These are phyloP conservation scores for Coptodon rendalli DNA, from an alignment of 2,113 vertebrate species.

Conservation along the genomic window DNA sequence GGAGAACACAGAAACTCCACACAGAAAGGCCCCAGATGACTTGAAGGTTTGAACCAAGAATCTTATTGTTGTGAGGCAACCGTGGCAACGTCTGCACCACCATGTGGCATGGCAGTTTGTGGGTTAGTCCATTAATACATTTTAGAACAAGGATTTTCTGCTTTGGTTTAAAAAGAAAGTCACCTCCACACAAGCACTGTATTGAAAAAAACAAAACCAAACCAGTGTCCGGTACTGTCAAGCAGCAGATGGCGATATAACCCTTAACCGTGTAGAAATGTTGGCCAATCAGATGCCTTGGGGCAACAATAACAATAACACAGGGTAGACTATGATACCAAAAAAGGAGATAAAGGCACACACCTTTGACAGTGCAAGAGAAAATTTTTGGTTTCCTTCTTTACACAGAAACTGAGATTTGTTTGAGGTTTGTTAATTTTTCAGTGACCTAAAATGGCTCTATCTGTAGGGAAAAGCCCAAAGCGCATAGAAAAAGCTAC, in stretches of 20 bases:
- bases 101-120: neutral
- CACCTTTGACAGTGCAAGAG: neutral
- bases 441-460: neutral
- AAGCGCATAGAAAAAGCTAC: fast-evolving
- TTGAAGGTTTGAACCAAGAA: neutral
- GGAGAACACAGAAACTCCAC: neutral
- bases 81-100: neutral
- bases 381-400: neutral
- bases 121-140: neutral
- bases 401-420: neutral
- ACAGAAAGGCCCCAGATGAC: neutral
- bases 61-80: neutral
- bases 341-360: neutral
- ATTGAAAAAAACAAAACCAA: neutral
- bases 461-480: neutral
- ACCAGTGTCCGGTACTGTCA: neutral
- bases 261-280: neutral
- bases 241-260: neutral
- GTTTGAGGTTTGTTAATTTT: neutral
- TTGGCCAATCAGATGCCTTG: neutral
- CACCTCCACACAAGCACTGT: neutral
- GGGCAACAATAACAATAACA: neutral
- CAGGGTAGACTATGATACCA: neutral
- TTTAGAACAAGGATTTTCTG: neutral
- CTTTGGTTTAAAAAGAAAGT: neutral